Conservation (phyloP, 2,797 vertebrate genomes). For the Xenentodon cancila region DNA sequence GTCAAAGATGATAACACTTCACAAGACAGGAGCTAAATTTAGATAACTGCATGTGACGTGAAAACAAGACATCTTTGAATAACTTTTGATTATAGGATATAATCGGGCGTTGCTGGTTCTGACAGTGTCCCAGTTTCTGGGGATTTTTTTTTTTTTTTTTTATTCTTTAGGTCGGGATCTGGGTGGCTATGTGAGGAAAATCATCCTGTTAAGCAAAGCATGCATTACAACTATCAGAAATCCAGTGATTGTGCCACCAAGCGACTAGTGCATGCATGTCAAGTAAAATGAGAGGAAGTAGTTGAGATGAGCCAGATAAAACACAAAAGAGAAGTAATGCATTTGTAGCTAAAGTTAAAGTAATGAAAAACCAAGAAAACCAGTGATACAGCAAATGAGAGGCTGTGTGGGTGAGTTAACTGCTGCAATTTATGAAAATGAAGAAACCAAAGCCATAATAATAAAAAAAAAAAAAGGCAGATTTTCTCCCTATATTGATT, state of each 20-base stretch:
- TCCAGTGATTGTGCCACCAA: conserved; percentile 31
- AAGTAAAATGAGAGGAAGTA: conserved; percentile 42
- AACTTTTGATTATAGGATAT: conserved; percentile 1
- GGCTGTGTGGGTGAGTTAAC: conserved; percentile 45
- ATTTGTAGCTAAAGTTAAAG: conserved; percentile 35
- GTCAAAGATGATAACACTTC: conserved; percentile 14
- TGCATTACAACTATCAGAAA: conserved; percentile 52
- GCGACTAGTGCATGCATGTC: conserved; percentile 45
- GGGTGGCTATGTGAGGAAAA: conserved; percentile 80
- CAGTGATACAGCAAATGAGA: conserved; percentile 49
- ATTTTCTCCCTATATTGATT: conserved; percentile 64
- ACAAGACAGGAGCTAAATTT: conserved; percentile 37
- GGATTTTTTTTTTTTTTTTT: conserved; percentile 36
- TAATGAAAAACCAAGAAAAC: conserved; percentile 39
- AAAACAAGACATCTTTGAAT: conserved; percentile 18
- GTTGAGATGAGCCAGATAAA: conserved; percentile 46
- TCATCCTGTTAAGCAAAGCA: conserved; percentile 41
- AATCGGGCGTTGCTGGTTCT: conserved; percentile 13
- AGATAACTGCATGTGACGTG: conserved; percentile 30
- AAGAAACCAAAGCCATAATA: conserved; percentile 56
- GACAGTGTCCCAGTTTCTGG: conserved; percentile 39
- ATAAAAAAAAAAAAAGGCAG: conserved; percentile 39
- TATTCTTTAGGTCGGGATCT: conserved; percentile 76
- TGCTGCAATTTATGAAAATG: conserved; percentile 57
- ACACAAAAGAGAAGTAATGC: conserved; percentile 7